These are phyloP conservation scores for Globodera rostochiensis DNA, from an alignment of 1,140 invertebrate genomes.

Conservation along the genomic window DNA sequence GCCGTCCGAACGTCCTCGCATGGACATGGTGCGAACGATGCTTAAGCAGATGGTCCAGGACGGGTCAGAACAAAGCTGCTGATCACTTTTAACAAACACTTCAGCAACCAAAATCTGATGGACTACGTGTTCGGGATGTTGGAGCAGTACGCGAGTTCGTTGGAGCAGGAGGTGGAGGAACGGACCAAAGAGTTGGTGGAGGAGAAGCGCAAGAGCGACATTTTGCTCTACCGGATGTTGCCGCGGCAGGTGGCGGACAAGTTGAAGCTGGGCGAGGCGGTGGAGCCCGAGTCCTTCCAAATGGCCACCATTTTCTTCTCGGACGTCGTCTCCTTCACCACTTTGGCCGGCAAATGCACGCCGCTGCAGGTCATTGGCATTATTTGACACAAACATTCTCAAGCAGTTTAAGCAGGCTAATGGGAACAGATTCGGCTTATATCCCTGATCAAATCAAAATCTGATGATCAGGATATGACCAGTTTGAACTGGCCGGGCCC, in stretches of 20 bases:
- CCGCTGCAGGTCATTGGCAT: conserved; percentile 75
- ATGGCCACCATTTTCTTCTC: conserved; percentile 94
- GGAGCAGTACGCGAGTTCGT: conserved; percentile 82
- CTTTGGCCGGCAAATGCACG: conserved; percentile 89
- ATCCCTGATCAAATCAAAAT: too few species aligned
- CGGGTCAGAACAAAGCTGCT: conserved; percentile 28
- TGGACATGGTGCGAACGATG: conserved; percentile 75
- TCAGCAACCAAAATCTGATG: conserved; percentile 79
- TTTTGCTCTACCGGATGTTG: conserved; percentile 84
- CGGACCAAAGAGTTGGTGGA: conserved; percentile 87
- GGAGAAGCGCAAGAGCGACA: conserved; percentile 92
- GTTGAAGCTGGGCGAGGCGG: conserved; percentile 82
- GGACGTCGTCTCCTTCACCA: conserved; percentile 96
- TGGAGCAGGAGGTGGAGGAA: conserved; percentile 84
- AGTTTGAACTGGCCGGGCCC: too few species aligned
- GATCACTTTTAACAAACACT: conserved; percentile 68
- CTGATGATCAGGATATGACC: too few species aligned
- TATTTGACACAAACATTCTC: too few species aligned
- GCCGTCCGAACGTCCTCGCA: conserved; percentile 84
- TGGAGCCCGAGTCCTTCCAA: conserved; percentile 91
- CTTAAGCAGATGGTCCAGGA: conserved; percentile 47
- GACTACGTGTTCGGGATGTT: conserved; percentile 83
- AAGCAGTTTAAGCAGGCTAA: too few species aligned
- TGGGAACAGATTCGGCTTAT: too few species aligned
- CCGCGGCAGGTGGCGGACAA: conserved; percentile 74